Percentiles rank a stretch among this genome's conserved stretches.
Evolutionary conservation across 2,888 invertebrate genomes (phyloP).

Genomic region (Linyphia triangularis): DNA sequence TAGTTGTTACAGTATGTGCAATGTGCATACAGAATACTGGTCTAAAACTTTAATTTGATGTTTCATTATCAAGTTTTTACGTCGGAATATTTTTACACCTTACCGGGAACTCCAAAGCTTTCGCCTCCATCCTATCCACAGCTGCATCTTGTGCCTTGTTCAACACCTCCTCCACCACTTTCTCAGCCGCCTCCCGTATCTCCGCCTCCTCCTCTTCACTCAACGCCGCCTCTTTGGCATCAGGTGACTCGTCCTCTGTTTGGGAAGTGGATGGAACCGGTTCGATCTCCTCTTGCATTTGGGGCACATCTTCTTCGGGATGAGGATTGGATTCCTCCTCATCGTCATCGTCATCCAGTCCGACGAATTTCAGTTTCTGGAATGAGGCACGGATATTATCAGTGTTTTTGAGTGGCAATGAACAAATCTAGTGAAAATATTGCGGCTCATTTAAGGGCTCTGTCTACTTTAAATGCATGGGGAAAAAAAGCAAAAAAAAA

Average conservation of each 20-base stretch:
- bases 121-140: constrained; percentile 22
- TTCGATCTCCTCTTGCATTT: background rate
- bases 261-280: background rate
- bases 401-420: too few species aligned
- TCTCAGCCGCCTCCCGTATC: constrained; percentile 42
- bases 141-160: constrained; percentile 45
- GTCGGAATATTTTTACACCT: background rate
- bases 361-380: constrained; percentile 55
- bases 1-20: background rate
- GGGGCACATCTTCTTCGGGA: background rate
- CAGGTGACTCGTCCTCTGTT: background rate
- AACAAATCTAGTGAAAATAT: too few species aligned
- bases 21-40: too few species aligned
- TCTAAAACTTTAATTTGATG: too few species aligned
- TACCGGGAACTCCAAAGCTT: constrained; percentile 44
- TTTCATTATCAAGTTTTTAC: too few species aligned
- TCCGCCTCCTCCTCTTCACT: constrained; percentile 25
- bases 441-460: too few species aligned
- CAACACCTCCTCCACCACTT: constrained; percentile 65
- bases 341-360: constrained; percentile 53
- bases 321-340: background rate
- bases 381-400: too few species aligned
- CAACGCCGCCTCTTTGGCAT: background rate
- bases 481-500: too few species aligned
- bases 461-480: too few species aligned